Evolutionary conservation across 35 echinoderm and acorn worm genomes (phyloP).

Genomic region (Patiria miniata): DNA sequence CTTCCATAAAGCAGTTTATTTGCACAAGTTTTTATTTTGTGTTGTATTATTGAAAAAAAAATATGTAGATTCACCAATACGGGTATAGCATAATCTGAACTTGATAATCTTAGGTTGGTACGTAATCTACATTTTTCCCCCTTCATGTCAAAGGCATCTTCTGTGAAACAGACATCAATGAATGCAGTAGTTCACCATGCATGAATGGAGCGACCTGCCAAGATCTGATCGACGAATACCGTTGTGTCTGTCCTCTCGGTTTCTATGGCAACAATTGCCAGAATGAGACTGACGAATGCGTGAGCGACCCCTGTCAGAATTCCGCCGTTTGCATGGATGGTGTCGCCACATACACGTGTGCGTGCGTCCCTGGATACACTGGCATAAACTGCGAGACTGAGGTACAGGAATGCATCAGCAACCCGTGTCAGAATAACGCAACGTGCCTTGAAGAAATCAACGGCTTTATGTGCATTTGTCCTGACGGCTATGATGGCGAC

Average conservation of each 20-base stretch:
- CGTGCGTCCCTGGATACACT: conserved; percentile 44
- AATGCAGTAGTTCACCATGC: conserved; percentile 34
- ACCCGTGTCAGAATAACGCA: conserved; percentile 46
- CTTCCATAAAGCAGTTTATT: too few species aligned
- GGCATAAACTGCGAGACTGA: conserved; percentile 58
- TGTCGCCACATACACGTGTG: conserved; percentile 33
- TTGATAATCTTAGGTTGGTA: too few species aligned
- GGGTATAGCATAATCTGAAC: too few species aligned
- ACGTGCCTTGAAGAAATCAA: conserved; percentile 53
- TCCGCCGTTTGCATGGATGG: conserved; percentile 37
- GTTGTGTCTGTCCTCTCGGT: conserved; percentile 45
- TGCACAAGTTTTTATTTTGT: too few species aligned
- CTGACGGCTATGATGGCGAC: conserved; percentile 30
- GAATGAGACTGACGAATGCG: conserved; percentile 46
- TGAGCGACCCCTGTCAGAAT: conserved; percentile 47
- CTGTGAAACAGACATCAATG: conserved; percentile 47
- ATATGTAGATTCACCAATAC: too few species aligned
- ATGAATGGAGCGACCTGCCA: conserved; percentile 42
- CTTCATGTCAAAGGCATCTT: background rate
- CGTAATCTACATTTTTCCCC: too few species aligned
- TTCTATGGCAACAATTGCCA: conserved; percentile 56
- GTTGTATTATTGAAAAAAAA: too few species aligned
- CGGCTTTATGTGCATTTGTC: conserved; percentile 50
- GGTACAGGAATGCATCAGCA: conserved; percentile 41
- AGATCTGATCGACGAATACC: conserved; percentile 49